Evolutionary conservation across 2,888 invertebrate species (phyloP).

Genomic region (Galerucella pusilla): DNA sequence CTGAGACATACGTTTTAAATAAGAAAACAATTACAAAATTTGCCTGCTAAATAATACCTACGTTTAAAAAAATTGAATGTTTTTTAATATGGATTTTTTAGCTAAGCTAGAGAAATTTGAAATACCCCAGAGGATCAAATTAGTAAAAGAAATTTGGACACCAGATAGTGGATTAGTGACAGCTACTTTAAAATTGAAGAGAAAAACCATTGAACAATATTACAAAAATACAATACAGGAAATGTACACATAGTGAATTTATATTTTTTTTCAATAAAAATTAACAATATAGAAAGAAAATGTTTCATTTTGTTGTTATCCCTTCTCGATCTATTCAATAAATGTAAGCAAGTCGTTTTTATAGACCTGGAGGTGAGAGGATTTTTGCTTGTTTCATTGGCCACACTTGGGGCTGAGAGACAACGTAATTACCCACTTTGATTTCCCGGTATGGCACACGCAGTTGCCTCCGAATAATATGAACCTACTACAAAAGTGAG

Average conservation of each 20-base stretch:
- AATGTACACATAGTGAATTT: conserved; percentile 77
- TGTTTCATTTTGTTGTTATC: not conserved
- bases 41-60: no score
- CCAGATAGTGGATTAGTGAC: conserved; percentile 97
- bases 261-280: conserved; percentile 4
- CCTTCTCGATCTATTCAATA: not conserved
- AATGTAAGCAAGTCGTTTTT: no score
- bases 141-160: conserved; percentile 94
- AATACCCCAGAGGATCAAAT: conserved; percentile 87
- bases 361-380: no score
- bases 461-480: no score
- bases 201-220: conserved; percentile 93
- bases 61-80: no score
- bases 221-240: conserved; percentile 92
- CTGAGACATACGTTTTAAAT: no score
- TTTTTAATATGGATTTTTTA: conserved; percentile 57
- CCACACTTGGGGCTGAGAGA: no score
- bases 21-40: not conserved
- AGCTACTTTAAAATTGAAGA: conserved; percentile 96
- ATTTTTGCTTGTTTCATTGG: no score
- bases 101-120: conserved; percentile 92
- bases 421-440: no score
- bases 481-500: no score
- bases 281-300: not conserved
- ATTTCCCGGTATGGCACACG: no score